Evolutionary conservation across 2,113 vertebrate genomes (phyloP).

Genomic region (Equus quagga): DNA sequence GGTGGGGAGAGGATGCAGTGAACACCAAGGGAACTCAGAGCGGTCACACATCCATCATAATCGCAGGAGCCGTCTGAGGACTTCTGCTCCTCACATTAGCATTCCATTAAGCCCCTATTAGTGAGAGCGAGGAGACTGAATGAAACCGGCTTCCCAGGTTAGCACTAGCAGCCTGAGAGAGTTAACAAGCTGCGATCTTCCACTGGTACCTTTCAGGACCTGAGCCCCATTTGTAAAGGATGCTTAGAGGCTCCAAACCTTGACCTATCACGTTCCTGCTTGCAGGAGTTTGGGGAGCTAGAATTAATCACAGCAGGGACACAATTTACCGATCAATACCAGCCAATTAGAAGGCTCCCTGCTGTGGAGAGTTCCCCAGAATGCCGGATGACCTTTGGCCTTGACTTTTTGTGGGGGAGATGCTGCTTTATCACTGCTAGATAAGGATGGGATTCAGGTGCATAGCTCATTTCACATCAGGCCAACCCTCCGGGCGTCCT

Average conservation of each 20-base stretch:
- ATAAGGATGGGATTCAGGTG: constrained; percentile 39
- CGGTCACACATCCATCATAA: constrained; percentile 84
- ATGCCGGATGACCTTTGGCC: constrained; percentile 80
- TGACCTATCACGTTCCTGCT: constrained; percentile 80
- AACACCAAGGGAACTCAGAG: constrained; percentile 80
- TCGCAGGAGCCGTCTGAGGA: constrained; percentile 79
- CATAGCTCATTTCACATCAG: constrained; percentile 7
- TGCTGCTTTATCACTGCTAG: constrained; percentile 60
- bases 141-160: constrained; percentile 64
- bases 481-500: constrained; percentile 6
- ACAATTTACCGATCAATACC: constrained; percentile 85
- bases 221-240: constrained; percentile 77
- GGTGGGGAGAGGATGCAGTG: constrained; percentile 73
- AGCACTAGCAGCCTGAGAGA: constrained; percentile 71
- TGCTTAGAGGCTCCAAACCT: constrained; percentile 76
- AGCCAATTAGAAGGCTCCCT: constrained; percentile 87
- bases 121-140: constrained; percentile 74
- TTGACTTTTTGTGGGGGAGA: constrained; percentile 70
- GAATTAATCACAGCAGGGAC: constrained; percentile 86
- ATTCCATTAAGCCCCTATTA: constrained; percentile 86
- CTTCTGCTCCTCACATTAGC: constrained; percentile 85
- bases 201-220: constrained; percentile 76
- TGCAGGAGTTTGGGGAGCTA: constrained; percentile 62
- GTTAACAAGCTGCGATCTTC: constrained; percentile 80
- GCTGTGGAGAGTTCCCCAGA: constrained; percentile 73